Base-by-base conservation (phyloP, 2,888 invertebrate genomes). In the Luffia ferchaultella region DNA sequence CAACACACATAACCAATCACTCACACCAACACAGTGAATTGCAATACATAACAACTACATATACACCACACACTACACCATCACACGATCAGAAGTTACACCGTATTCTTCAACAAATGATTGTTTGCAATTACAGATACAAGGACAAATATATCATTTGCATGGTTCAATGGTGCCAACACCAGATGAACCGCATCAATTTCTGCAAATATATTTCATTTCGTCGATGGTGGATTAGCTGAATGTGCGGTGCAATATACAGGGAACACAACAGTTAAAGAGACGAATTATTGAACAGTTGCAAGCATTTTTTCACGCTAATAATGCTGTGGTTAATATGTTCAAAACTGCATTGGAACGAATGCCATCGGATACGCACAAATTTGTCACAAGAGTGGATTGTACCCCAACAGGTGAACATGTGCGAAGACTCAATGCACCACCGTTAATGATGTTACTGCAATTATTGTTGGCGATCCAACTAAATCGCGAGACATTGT, bases 151-250 rank as follows among this genome's bases (percentile, higher is more conserved):
- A 55, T 57, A 58, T 57, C 57, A 62, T 56, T 54, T 58, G 51
- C 54, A 53, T 52, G 57, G 60, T 54, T 54, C 58, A 53, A 53
- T 59, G 59, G 48, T 59, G 54, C 57, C 58, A 58, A 54, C 53
- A 54, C 58, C 58, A 55, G 57, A 59, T 57, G 55, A 55, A 57
- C 53, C 53, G 49, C 57, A 58, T 57, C 53, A 60, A 60, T 58
- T 57, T 60, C 54, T 60, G 54, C 59, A 58, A 58, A 58, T 59
- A 54, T 60, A 60, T 59, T 58, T 60, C 54, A 59, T 58, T 58
- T 57, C 54, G 54, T 57, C 55, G 55, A 57, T 57, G 54, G 56
- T 56, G 55, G 55, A 55, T 53, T 53, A 56, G 53, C 54, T 56
- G 52, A 54, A 56, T 56, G 53, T 54, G 57, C 55, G 53, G 53